Evolutionary conservation across 2,797 vertebrate species (phyloP), one percentile per base, ranked within the genome.

Genomic region (Scomberomorus guttatus): DNA sequence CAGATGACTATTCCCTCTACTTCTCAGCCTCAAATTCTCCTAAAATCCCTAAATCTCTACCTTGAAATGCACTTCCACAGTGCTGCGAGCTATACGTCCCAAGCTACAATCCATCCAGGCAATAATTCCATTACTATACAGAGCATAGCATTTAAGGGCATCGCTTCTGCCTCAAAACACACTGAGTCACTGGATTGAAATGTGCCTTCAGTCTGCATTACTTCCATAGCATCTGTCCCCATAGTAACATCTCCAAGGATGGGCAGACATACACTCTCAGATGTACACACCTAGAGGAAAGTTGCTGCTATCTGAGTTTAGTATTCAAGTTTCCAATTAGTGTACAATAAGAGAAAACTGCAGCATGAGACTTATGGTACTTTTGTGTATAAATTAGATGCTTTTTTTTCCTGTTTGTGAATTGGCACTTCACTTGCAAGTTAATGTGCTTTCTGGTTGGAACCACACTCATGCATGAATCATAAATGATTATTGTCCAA

Each of bases 61-160:
- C 83, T 89, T 84, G 82, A 91, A 90, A 86, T 84, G 71, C 70
- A 80, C 82, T 89, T 88, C 70, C 83, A 77, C 73, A 20, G 67
- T 2, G 60, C 88, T 84, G 50, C 2, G 5, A 81, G 79, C 81
- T 17, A 52, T 34, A 39, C 2, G 25, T 87, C 85, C 72, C 18
- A 1, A 84, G 90, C 80, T 51, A 79, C 85, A 79, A 87, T 89
- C 79, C 84, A 82, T 69, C 25, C 27, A 44, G 84, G 81, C 82
- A 77, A 80, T 89, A 84, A 89, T 86, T 91, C 80, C 77, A 84
- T 87, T 84, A 89, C 82, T 75, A 75, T 81, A 82, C 76, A 84
- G 72, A 83, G 72, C 82, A 57, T 70, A 57, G 78, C 77, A 66
- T 82, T 86, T 83, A 75, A 86, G 84, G 82, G 70, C 83, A 81